Evolutionary conservation across 2,888 invertebrate genomes (phyloP), one percentile per base, ranked within the genome.

Genomic region (Aspidiotus destructor): DNA sequence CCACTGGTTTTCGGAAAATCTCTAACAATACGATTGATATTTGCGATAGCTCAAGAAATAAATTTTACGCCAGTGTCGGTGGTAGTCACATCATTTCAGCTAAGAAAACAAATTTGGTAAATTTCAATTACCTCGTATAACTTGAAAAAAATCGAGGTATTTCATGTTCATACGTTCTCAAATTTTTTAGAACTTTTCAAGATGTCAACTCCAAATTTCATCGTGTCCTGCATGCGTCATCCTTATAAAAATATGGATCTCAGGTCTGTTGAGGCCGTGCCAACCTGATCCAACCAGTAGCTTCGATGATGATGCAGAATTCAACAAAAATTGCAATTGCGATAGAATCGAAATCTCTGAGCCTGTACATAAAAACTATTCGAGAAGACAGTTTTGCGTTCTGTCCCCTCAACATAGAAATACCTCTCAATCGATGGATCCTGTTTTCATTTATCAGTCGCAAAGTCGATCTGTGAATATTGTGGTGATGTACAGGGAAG

Each of bases 161-260:
- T 48, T 48, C 48, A n/a, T 48, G 2, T 3, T 48, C 48, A 28
- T 28, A 28, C 5, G 28, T 48, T 13, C 6, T 48, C n/a, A 11
- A n/a, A 44, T 44, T 44, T 13, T 13, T n/a, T n/a, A 48, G 48
- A 48, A 11, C 11, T n/a, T 48, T 48, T 48, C 48, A 48, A 48
- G n/a, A 48, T 86, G 86, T 75, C 82, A 81, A 71, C 77, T 86
- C 68, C 86, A 86, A 76, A 78, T 87, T 71, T 82, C 86, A 55
- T 85, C 86, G 3, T 87, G 87, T 75, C 84, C 87, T 1, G 85
- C 85, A 16, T 87, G 87, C 75, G 80, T 86, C 62, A 82, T 85
- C 69, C 77, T 78, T 52, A 75, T 83, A 57, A 79, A 78, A 58
- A 82, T 84, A 73, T 79, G 77, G 75, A 79, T 75, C 13, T 74